Conservation (phyloP, 2,888 invertebrate species). For the Brachylomia viminalis region DNA sequence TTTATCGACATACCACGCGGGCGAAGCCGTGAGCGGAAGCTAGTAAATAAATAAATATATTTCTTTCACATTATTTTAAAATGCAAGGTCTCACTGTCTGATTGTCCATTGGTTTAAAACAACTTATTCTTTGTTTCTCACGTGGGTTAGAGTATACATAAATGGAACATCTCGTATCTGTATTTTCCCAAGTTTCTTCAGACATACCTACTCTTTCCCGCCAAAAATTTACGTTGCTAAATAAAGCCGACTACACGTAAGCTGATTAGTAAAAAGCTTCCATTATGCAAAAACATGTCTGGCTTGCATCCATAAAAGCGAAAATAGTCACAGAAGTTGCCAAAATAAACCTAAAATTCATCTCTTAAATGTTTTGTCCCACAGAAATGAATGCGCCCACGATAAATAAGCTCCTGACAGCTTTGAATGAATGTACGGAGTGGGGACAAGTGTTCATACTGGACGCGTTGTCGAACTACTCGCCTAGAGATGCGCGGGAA, state of each 20-base stretch:
- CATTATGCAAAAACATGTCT: slow-evolving; percentile 19
- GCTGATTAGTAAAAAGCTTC: not conserved
- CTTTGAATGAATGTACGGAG: slow-evolving; percentile 99
- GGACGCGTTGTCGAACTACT: slow-evolving; percentile 99
- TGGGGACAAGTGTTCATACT: slow-evolving; percentile 99
- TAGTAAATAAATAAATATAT: too few species aligned
- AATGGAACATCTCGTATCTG: too few species aligned
- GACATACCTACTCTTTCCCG: not conserved
- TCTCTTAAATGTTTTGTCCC: slow-evolving; percentile 36
- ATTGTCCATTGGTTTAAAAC: too few species aligned
- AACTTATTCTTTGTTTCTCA: too few species aligned
- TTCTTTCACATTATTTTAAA: too few species aligned
- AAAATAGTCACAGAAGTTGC: not conserved
- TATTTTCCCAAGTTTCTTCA: not conserved
- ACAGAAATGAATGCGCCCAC: slow-evolving; percentile 98
- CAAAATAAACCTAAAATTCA: slow-evolving; percentile 16
- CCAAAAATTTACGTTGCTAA: not conserved
- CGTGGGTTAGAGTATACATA: too few species aligned
- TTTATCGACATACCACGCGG: too few species aligned
- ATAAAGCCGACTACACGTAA: not conserved
- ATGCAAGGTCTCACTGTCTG: too few species aligned
- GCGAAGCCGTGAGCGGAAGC: too few species aligned
- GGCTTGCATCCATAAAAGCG: slow-evolving; percentile 20
- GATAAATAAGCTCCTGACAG: slow-evolving; percentile 99
- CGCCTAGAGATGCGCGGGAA: slow-evolving; percentile 98